Evolutionary conservation across 2,888 invertebrate species (phyloP).

Genomic region (Erebia aethiops): DNA sequence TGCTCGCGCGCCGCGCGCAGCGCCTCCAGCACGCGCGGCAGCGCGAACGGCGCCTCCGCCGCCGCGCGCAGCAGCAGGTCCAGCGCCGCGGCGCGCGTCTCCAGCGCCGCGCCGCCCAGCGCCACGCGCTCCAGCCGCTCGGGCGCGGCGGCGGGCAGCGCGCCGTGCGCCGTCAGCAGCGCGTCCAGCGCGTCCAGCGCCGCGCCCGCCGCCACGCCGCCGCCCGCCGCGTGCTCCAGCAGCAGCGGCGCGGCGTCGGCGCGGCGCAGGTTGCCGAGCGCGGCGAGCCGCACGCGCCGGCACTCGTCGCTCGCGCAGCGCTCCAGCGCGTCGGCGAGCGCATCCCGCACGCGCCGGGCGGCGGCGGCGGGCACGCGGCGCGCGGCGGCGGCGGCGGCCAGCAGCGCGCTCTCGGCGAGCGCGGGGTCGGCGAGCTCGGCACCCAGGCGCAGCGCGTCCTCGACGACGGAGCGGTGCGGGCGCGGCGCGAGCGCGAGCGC

Average conservation of each 20-base stretch:
- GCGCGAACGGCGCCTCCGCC: slow-evolving; percentile 45
- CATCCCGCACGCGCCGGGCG: slow-evolving; percentile 42
- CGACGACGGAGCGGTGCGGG: slow-evolving; percentile 43
- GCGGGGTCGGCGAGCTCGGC: slow-evolving; percentile 39
- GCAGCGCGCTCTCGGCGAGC: slow-evolving; percentile 48
- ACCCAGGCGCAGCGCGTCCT: slow-evolving; percentile 47
- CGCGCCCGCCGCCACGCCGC: slow-evolving; percentile 41
- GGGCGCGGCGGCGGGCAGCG: slow-evolving; percentile 40
- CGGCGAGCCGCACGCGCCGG: slow-evolving; percentile 49
- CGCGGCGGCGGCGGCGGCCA: slow-evolving; percentile 41
- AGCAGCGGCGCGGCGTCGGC: slow-evolving; percentile 51
- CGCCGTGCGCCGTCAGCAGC: slow-evolving; percentile 45
- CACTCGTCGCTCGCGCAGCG: slow-evolving; percentile 49
- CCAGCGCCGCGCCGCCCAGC: slow-evolving; percentile 58
- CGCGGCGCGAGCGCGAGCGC: slow-evolving; percentile 44
- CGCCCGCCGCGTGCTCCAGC: slow-evolving; percentile 50
- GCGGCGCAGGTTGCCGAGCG: slow-evolving; percentile 61
- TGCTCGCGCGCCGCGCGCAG: slow-evolving; percentile 41
- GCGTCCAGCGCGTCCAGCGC: slow-evolving; percentile 43
- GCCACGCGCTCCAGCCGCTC: slow-evolving; percentile 33
- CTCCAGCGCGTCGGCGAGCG: slow-evolving; percentile 32
- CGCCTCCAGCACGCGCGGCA: slow-evolving; percentile 33
- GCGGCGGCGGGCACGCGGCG: slow-evolving; percentile 37
- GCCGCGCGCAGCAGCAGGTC: slow-evolving; percentile 41
- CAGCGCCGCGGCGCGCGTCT: slow-evolving; percentile 47